phyloP scores from a whole-genome alignment of 2,113 vertebrate genomes.

The Triplophysa tibetana region DNA sequence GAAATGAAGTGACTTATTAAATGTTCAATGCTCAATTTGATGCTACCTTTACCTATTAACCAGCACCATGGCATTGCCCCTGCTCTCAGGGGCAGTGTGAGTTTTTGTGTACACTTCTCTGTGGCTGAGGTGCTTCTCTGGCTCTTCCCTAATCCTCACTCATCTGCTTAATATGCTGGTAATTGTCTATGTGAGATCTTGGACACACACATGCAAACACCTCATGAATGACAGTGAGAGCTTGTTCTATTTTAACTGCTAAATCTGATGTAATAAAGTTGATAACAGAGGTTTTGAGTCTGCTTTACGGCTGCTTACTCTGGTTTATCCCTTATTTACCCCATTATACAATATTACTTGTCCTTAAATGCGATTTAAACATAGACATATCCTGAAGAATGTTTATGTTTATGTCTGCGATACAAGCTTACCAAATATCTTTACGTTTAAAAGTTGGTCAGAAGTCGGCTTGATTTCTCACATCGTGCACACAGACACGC shows the following conservation, averaged over 20 bases:
- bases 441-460: background rate
- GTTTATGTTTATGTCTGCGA: background rate
- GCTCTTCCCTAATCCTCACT: slow-evolving; percentile 62
- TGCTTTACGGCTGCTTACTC: slow-evolving; percentile 26
- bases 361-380: slow-evolving; percentile 33
- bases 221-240: background rate
- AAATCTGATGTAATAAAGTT: slow-evolving; percentile 41
- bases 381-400: slow-evolving; percentile 23
- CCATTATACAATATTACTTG: slow-evolving; percentile 6
- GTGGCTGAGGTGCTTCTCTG: slow-evolving; percentile 48
- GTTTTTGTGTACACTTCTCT: slow-evolving; percentile 1
- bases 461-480: background rate
- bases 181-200: slow-evolving; percentile 64
- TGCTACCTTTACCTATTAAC: slow-evolving; percentile 39
- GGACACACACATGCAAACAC: background rate
- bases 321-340: slow-evolving; percentile 14
- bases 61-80: slow-evolving; percentile 21
- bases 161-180: slow-evolving; percentile 71
- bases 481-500: background rate
- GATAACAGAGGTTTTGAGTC: slow-evolving; percentile 25
- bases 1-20: slow-evolving; percentile 15
- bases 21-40: slow-evolving; percentile 16
- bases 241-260: slow-evolving; percentile 45
- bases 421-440: background rate
- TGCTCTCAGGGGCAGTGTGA: slow-evolving; percentile 4